A percentile compares a stretch with the other conserved stretches of the same genome.
Evolutionary conservation across 1,140 invertebrate species (phyloP).

Genomic region (Archivesica marissinica): DNA sequence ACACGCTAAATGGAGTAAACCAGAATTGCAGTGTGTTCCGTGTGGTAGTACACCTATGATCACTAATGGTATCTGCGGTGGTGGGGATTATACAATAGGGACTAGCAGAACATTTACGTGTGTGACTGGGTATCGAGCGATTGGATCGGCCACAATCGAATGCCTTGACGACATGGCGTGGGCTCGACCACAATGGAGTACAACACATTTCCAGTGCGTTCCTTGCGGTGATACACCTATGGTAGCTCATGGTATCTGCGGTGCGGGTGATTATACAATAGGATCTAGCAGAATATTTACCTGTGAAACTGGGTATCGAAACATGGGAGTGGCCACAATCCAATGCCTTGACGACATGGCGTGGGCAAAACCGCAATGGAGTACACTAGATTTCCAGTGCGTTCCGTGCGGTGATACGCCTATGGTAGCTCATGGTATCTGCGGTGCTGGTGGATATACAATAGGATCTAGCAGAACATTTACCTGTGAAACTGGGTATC

Average conservation of each 20-base stretch:
- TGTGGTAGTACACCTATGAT: slow-evolving; percentile 29
- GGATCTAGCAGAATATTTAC: neutral
- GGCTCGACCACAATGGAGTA: slow-evolving; percentile 17
- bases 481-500: slow-evolving; percentile 18
- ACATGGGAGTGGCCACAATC: slow-evolving; percentile 4
- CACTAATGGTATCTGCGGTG: slow-evolving; percentile 29
- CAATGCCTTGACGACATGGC: slow-evolving; percentile 8
- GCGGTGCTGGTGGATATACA: slow-evolving; percentile 13
- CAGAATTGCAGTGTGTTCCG: slow-evolving; percentile 33
- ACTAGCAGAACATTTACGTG: neutral
- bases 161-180: slow-evolving; percentile 8
- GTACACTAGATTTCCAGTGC: slow-evolving; percentile 17
- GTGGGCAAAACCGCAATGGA: neutral
- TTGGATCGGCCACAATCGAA: slow-evolving; percentile 21
- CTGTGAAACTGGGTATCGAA: slow-evolving; percentile 33
- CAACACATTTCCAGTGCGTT: slow-evolving; percentile 37
- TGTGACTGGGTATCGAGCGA: slow-evolving; percentile 9
- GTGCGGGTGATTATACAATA: neutral
- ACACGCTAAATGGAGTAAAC: slow-evolving; percentile 20
- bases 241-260: slow-evolving; percentile 16
- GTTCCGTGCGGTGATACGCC: slow-evolving; percentile 32
- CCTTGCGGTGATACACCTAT: slow-evolving; percentile 48
- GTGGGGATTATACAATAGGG: slow-evolving; percentile 31
- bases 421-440: slow-evolving; percentile 17
- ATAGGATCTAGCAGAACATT: slow-evolving; percentile 17